phyloP scores from a whole-genome alignment of 2,888 invertebrate species.

The Iselma pallidipennis region DNA sequence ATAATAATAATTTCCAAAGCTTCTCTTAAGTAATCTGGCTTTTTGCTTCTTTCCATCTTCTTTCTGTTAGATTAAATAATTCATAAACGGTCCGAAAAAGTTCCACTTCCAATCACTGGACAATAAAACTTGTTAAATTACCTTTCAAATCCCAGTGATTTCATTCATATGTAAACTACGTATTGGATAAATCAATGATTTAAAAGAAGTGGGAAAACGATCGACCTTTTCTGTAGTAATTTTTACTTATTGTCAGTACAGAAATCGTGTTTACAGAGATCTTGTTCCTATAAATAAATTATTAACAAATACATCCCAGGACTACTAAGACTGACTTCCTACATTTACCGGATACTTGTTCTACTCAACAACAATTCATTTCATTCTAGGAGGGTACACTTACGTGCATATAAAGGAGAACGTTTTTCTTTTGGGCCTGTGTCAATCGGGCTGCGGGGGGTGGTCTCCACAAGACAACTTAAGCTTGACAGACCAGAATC shows the following conservation, averaged over 20 bases:
- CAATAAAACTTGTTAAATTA: neutral
- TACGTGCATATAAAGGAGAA: too few relatives aligned
- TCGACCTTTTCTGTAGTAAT: neutral
- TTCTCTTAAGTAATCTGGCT: too few relatives aligned
- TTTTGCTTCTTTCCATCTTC: neutral
- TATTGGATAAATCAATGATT: neutral
- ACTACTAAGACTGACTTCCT: neutral
- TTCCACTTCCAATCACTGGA: neutral
- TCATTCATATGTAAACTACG: neutral
- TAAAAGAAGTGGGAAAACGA: neutral
- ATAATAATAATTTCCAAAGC: too few relatives aligned
- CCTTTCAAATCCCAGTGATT: neutral
- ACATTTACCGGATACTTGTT: neutral
- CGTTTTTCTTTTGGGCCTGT: too few relatives aligned
- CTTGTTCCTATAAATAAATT: neutral
- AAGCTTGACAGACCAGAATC: too few relatives aligned
- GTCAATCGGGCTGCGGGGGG: too few relatives aligned
- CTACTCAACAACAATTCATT: neutral
- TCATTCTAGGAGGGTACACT: too few relatives aligned
- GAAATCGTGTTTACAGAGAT: neutral
- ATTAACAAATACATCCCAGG: neutral
- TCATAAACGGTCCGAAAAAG: neutral
- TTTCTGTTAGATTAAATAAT: neutral
- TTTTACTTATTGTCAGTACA: neutral
- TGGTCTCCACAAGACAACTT: too few relatives aligned